Evolutionary conservation across 2,797 vertebrate genomes (phyloP).

Genomic region (Melanotaenia boesemani): DNA sequence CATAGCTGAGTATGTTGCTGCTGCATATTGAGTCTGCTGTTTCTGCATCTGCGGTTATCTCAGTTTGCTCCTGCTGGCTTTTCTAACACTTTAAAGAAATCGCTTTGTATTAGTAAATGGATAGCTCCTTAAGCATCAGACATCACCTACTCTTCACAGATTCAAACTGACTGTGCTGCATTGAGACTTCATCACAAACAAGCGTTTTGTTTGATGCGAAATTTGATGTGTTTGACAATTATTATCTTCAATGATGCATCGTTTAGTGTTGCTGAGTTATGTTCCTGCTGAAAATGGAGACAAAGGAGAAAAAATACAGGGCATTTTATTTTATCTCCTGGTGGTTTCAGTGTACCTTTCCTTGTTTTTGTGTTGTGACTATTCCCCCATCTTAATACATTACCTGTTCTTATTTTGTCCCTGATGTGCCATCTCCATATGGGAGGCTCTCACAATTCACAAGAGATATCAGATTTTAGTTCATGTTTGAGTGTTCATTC

Average conservation of each 20-base stretch:
- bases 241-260: conserved; percentile 17
- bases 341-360: conserved; percentile 47
- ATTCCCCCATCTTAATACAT: conserved; percentile 26
- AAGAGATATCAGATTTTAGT: conserved; percentile 37
- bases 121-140: conserved; percentile 29
- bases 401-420: conserved; percentile 28
- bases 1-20: conserved; percentile 48
- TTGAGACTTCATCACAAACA: conserved; percentile 42
- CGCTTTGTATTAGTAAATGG: conserved; percentile 45
- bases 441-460: conserved; percentile 22
- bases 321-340: conserved; percentile 49
- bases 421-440: conserved; percentile 21
- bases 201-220: conserved; percentile 35
- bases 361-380: conserved; percentile 44
- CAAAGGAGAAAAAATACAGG: conserved; percentile 23
- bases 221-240: conserved; percentile 28
- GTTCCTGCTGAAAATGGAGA: conserved; percentile 41
- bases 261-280: conserved; percentile 25
- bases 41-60: conserved; percentile 29
- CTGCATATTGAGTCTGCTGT: conserved; percentile 53
- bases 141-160: conserved; percentile 33
- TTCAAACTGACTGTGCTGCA: conserved; percentile 59
- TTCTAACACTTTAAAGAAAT: conserved; percentile 20
- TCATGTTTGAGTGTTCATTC: conserved; percentile 31
- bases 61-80: conserved; percentile 37